These are phyloP conservation scores for Drosophila quinaria DNA, from an alignment of 2,888 invertebrate species.

Conservation along the genomic window DNA sequence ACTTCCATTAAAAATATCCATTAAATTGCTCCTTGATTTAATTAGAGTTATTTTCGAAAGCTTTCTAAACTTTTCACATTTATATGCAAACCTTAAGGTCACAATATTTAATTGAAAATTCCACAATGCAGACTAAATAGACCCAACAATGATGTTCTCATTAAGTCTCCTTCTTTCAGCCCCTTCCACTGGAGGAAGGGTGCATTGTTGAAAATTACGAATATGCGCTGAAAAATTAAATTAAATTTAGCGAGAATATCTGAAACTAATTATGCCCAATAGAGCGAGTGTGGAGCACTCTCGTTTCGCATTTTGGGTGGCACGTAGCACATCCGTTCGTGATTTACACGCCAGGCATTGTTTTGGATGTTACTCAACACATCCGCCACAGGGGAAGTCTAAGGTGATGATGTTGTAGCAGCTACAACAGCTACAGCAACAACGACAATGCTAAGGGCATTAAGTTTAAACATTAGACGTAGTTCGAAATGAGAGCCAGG, in stretches of 20 bases:
- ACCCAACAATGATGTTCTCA: conserved; percentile 44
- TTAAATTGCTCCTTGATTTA: conserved; percentile 3
- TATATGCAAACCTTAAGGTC: conserved; percentile 11
- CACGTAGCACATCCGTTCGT: conserved; percentile 71
- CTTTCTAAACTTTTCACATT: conserved; percentile 25
- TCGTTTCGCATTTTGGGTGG: conserved; percentile 28
- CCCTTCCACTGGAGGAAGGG: not conserved
- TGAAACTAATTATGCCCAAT: conserved; percentile 81
- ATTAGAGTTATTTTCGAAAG: conserved; percentile 3
- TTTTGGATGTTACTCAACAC: conserved; percentile 25
- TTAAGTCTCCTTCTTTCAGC: conserved; percentile 29
- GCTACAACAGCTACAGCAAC: conserved; percentile 15
- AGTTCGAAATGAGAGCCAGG: conserved; percentile 37
- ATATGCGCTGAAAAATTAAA: conserved; percentile 71
- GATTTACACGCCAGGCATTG: conserved; percentile 59
- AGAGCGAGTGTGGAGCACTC: conserved; percentile 58
- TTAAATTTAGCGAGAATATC: conserved; percentile 72
- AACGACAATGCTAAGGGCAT: conserved; percentile 44
- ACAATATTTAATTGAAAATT: conserved; percentile 66
- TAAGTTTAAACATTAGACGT: conserved; percentile 69
- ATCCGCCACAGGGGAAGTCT: conserved; percentile 36
- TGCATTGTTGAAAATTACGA: conserved; percentile 53
- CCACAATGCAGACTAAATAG: conserved; percentile 25
- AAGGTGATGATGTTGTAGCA: conserved; percentile 26
- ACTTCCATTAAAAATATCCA: not conserved